Conservation (phyloP, 1,140 invertebrate genomes). For the Antheraea pernyi region DNA sequence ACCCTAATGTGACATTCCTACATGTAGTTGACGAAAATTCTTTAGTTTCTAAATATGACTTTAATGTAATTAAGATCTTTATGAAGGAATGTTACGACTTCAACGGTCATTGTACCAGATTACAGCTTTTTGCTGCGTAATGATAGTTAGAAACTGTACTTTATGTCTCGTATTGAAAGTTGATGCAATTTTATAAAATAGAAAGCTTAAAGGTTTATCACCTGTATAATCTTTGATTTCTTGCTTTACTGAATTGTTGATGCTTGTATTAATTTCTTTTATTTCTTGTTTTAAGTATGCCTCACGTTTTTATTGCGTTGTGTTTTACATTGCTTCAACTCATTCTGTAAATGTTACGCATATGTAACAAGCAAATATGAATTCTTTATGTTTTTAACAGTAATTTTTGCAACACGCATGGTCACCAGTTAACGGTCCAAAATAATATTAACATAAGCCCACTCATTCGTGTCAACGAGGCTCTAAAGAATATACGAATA, state of each 20-base stretch:
- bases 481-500: too few species aligned
- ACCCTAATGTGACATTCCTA: too few species aligned
- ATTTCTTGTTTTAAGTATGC: background rate
- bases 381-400: background rate
- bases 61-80: background rate
- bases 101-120: background rate
- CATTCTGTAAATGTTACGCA: background rate
- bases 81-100: background rate
- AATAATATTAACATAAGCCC: background rate
- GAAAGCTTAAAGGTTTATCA: background rate
- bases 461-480: background rate
- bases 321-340: background rate
- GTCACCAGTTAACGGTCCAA: background rate
- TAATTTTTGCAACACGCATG: background rate
- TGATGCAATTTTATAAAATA: background rate
- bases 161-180: background rate
- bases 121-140: slow-evolving; percentile 7
- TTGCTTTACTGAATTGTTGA: background rate
- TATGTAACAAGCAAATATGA: background rate
- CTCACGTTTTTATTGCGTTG: background rate
- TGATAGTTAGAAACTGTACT: slow-evolving; percentile 9
- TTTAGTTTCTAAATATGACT: background rate
- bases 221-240: background rate
- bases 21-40: too few species aligned
- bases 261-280: background rate